Percentiles rank a stretch among this genome's conserved stretches.
Evolutionary conservation across 2,888 invertebrate species (phyloP).

Genomic region (Drosophila buzzatii): DNA sequence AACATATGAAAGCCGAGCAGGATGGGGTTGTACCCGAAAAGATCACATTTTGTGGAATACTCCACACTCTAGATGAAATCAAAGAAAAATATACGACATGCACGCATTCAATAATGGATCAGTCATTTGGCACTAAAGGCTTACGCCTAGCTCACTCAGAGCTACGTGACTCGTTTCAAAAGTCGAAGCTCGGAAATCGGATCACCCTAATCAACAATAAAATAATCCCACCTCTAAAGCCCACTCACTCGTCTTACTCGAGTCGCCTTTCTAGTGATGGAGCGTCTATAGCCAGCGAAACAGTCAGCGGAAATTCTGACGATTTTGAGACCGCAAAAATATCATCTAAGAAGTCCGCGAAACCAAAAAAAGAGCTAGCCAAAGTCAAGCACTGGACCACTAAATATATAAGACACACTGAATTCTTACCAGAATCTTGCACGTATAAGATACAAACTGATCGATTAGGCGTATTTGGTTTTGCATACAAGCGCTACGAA

Average conservation of each 20-base stretch:
- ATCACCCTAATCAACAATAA: not conserved
- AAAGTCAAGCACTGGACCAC: slow-evolving; percentile 78
- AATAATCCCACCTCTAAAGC: rapidly evolving
- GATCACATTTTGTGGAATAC: slow-evolving; percentile 24
- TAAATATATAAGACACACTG: slow-evolving; percentile 59
- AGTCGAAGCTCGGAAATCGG: slow-evolving; percentile 1
- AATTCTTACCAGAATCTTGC: slow-evolving; percentile 51
- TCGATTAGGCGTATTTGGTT: slow-evolving; percentile 82
- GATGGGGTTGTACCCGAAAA: not conserved
- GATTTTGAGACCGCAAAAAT: rapidly evolving
- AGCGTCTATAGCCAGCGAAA: not conserved
- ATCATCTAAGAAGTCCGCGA: not conserved
- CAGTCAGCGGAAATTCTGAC: not conserved
- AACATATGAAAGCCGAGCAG: not conserved
- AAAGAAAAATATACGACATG: slow-evolving; percentile 29
- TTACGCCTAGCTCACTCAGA: not conserved
- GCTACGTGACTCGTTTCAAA: rapidly evolving
- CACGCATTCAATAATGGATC: slow-evolving; percentile 20
- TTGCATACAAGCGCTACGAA: slow-evolving; percentile 80
- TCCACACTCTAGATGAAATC: slow-evolving; percentile 43
- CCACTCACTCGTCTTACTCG: rapidly evolving
- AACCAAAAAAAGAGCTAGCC: not conserved
- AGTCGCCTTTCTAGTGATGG: not conserved
- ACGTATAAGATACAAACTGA: slow-evolving; percentile 78
- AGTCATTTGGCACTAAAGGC: not conserved